Percentiles rank a stretch among this genome's conserved stretches.
Conservation (phyloP, 2,888 invertebrate genomes). For the Eurois occulta region DNA sequence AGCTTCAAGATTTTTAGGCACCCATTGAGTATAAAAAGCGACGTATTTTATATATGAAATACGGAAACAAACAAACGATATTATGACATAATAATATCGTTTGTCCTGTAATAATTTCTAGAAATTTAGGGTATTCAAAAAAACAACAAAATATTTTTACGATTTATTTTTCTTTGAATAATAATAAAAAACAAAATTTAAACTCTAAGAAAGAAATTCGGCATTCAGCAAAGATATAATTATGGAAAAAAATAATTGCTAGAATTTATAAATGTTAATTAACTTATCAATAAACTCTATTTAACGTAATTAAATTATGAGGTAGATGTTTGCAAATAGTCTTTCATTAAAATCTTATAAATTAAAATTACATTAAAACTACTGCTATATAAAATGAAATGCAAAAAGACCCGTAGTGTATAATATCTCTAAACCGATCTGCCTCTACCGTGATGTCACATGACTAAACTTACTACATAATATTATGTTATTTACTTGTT, state of each 20-base stretch:
- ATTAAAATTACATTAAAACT: constrained; percentile 77
- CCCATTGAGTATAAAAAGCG: neutral
- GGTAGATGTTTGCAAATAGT: constrained; percentile 90
- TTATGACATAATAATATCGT: neutral
- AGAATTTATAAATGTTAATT: constrained; percentile 87
- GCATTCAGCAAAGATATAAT: constrained; percentile 82
- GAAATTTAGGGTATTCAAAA: constrained; percentile 59
- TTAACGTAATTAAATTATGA: constrained; percentile 88
- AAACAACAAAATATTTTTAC: constrained; percentile 71
- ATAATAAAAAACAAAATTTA: constrained; percentile 88
- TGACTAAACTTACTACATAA: constrained; percentile 49
- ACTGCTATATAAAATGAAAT: constrained; percentile 78
- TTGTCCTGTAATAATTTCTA: neutral
- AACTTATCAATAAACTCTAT: constrained; percentile 88
- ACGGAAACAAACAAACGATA: too few species aligned
- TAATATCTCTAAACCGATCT: constrained; percentile 68
- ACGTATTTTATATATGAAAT: neutral
- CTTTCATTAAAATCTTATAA: constrained; percentile 85
- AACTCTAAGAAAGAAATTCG: constrained; percentile 88
- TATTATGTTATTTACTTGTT: constrained; percentile 29
- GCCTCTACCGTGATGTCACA: constrained; percentile 60
- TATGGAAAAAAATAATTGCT: constrained; percentile 80
- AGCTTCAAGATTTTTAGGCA: neutral
- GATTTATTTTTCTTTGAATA: constrained; percentile 88
- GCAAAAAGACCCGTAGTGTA: constrained; percentile 78